Percentiles rank a stretch among this genome's conserved stretches.
These are phyloP conservation scores for Cephus pulcher DNA, from an alignment of 2,888 invertebrate species.

Conservation along the genomic window DNA sequence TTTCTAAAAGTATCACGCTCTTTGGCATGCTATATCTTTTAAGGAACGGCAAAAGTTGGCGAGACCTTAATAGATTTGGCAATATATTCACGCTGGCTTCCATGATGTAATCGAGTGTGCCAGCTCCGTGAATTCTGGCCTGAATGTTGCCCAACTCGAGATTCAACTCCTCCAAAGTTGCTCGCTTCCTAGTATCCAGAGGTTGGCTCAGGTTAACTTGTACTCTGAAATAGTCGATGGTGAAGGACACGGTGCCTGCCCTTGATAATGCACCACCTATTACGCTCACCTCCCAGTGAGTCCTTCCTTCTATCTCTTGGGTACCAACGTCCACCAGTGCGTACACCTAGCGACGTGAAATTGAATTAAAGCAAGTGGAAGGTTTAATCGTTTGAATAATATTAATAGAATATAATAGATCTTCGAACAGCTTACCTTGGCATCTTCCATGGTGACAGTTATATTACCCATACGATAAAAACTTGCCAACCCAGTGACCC, in stretches of 20 bases:
- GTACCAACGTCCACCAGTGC: slow-evolving; percentile 82
- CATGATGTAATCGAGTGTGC: slow-evolving; percentile 85
- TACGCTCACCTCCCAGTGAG: slow-evolving; percentile 82
- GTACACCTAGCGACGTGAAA: slow-evolving; percentile 56
- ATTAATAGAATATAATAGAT: not conserved
- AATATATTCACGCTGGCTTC: slow-evolving; percentile 85
- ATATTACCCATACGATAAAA: slow-evolving; percentile 87
- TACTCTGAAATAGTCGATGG: slow-evolving; percentile 81
- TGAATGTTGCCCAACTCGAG: slow-evolving; percentile 88
- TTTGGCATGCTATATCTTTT: not conserved
- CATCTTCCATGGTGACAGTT: slow-evolving; percentile 78
- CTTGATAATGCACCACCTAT: slow-evolving; percentile 76
- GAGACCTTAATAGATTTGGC: slow-evolving; percentile 81
- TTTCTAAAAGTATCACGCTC: not conserved
- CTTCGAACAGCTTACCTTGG: slow-evolving; percentile 68
- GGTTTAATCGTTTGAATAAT: not conserved
- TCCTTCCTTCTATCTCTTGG: slow-evolving; percentile 80
- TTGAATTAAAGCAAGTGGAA: not conserved
- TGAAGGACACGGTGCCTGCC: slow-evolving; percentile 80
- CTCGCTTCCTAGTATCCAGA: slow-evolving; percentile 80
- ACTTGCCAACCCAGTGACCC: slow-evolving; percentile 83
- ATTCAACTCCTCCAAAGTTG: slow-evolving; percentile 79
- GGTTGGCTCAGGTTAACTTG: slow-evolving; percentile 79
- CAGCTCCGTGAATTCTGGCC: slow-evolving; percentile 84
- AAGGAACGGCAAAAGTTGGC: not conserved